Conservation (phyloP, 2,888 invertebrate species). For the Cerastis leucographa region DNA sequence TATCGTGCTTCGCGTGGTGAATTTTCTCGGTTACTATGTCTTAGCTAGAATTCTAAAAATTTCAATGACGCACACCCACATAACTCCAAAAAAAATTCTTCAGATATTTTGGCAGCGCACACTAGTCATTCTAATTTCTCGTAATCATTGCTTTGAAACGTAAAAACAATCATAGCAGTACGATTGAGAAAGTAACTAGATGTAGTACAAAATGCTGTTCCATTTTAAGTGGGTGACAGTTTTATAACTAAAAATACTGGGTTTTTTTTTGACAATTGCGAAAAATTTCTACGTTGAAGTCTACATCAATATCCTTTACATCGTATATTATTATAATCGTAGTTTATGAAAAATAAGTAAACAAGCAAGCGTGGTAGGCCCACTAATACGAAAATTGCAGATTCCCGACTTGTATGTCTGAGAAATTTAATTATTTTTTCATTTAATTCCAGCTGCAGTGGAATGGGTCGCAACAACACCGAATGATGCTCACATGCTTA, state of each 20-base stretch:
- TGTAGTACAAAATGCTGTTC: neutral
- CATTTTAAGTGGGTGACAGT: neutral
- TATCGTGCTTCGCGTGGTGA: too few relatives aligned
- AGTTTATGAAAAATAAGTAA: neutral
- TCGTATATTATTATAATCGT: neutral
- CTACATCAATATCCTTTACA: neutral
- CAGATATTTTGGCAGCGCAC: constrained; percentile 41
- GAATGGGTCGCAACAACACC: constrained; percentile 83
- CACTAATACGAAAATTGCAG: neutral
- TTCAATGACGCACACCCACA: constrained; percentile 38
- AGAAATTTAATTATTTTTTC: neutral
- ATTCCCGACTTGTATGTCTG: neutral
- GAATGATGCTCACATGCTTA: constrained; percentile 72
- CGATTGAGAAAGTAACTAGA: neutral
- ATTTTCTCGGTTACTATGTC: neutral
- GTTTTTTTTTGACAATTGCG: neutral
- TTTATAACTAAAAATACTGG: neutral
- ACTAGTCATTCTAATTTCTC: constrained; percentile 12
- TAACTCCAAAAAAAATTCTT: constrained; percentile 15
- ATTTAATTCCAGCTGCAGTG: constrained; percentile 74
- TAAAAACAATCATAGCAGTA: constrained; percentile 7
- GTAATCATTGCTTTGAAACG: constrained; percentile 11
- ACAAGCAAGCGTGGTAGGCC: neutral
- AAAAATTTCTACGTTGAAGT: neutral
- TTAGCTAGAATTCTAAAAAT: constrained; percentile 6